These are phyloP conservation scores for Bettongia penicillata DNA, from an alignment of 2,113 vertebrate species.

Conservation along the genomic window DNA sequence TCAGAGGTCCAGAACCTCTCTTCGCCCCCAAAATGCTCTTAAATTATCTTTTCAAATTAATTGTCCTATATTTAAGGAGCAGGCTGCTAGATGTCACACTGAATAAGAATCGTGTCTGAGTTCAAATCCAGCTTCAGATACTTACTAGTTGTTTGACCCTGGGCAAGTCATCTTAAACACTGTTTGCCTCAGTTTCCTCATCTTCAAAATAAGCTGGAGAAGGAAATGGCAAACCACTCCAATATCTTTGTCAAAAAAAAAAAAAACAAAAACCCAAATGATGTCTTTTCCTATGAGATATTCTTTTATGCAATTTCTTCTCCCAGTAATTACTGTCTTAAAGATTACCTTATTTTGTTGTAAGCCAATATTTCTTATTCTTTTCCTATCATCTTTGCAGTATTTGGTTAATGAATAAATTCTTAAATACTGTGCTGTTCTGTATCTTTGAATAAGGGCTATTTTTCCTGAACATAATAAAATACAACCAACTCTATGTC, in stretches of 20 bases:
- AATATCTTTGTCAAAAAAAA: too few species aligned
- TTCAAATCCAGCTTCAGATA: too few species aligned
- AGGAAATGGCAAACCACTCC: too few species aligned
- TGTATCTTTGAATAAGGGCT: not conserved
- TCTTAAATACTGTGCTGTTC: not conserved
- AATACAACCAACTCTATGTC: not conserved
- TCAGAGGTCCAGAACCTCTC: not conserved
- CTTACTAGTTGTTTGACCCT: too few species aligned
- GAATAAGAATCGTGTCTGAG: too few species aligned
- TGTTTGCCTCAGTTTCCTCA: too few species aligned
- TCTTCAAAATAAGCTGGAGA: too few species aligned
- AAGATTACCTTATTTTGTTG: not conserved
- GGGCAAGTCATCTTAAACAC: too few species aligned
- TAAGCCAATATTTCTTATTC: not conserved
- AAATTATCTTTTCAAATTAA: not conserved
- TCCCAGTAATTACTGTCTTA: not conserved
- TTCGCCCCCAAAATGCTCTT: not conserved
- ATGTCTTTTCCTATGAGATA: too few species aligned
- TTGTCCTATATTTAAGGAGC: not conserved
- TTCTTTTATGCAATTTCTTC: not conserved
- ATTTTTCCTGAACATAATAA: not conserved
- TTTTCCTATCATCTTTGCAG: not conserved
- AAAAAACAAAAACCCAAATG: too few species aligned
- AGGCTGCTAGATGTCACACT: too few species aligned
- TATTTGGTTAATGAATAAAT: constrained; percentile 34